phyloP scores from a whole-genome alignment of 2,888 invertebrate genomes.

The Cerceris ruficornis region DNA sequence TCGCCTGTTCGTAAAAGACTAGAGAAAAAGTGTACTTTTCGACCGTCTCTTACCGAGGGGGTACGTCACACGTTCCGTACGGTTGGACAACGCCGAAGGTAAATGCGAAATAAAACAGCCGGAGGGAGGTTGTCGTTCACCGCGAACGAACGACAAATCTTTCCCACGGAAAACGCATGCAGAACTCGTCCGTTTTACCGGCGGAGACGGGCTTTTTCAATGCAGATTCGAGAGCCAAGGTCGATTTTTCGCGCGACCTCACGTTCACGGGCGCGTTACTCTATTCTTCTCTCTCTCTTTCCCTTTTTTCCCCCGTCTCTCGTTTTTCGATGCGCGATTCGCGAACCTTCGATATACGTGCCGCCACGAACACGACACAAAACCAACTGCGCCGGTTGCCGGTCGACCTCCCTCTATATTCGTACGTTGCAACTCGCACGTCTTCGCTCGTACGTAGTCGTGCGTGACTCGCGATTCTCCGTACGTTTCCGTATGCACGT shows the following conservation, averaged over 20 bases:
- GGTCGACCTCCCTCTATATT: conserved; percentile 67
- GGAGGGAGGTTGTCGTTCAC: not conserved
- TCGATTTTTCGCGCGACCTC: conserved; percentile 17
- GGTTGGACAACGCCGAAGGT: too few relatives aligned
- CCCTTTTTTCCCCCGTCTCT: not conserved
- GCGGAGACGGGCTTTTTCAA: too few relatives aligned
- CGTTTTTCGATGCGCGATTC: not conserved
- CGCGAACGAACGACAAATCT: conserved; percentile 1
- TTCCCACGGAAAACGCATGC: not conserved
- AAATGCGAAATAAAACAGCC: not conserved
- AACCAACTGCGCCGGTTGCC: conserved; percentile 49
- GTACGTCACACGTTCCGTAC: too few relatives aligned
- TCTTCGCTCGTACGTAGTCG: not conserved
- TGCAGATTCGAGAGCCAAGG: conserved; percentile 17
- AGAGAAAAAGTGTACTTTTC: not conserved
- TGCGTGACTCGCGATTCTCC: conserved; percentile 16
- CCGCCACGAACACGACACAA: conserved; percentile 13
- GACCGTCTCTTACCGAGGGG: too few relatives aligned
- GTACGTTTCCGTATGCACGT: conserved; percentile 31
- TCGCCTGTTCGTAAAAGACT: conserved; percentile 35
- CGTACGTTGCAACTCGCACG: conserved; percentile 46
- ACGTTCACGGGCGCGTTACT: conserved; percentile 16
- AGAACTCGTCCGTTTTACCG: too few relatives aligned
- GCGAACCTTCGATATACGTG: not conserved
- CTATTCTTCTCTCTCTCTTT: not conserved